Percentiles rank a stretch among this genome's conserved stretches.
Evolutionary conservation across 2,888 invertebrate genomes (phyloP).

Genomic region (Cloeon dipterum): DNA sequence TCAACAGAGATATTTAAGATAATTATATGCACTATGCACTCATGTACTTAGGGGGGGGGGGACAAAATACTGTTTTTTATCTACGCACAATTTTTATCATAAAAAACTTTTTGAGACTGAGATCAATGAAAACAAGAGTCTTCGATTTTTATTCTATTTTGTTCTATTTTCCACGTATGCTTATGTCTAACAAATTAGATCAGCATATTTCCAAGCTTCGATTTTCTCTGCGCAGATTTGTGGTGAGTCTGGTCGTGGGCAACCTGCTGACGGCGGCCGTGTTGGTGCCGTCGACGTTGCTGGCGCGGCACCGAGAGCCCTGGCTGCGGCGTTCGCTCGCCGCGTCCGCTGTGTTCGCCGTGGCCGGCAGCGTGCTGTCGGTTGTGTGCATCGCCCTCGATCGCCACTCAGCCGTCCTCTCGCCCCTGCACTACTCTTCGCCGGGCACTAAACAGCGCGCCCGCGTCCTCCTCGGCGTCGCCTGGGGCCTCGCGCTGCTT

Average conservation of each 20-base stretch:
- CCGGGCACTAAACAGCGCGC: slow-evolving; percentile 21
- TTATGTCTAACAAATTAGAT: no score
- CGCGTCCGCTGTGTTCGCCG: slow-evolving; percentile 18
- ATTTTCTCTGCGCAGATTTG: no score
- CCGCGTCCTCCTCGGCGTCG: slow-evolving; percentile 17
- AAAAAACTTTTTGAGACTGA: no score
- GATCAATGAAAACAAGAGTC: no score
- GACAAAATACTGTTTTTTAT: no score
- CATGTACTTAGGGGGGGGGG: no score
- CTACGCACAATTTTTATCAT: no score
- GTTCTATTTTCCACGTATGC: no score
- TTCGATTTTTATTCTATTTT: no score
- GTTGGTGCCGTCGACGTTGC: slow-evolving; percentile 19
- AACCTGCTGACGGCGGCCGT: slow-evolving; percentile 21
- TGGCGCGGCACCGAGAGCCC: slow-evolving; percentile 13
- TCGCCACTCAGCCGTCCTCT: slow-evolving; percentile 22
- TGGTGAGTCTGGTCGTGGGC: slow-evolving; percentile 23
- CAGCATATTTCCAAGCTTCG: no score
- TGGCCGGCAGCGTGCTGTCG: slow-evolving; percentile 23
- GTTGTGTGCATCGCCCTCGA: slow-evolving; percentile 24
- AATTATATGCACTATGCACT: no score
- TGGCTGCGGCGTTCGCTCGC: slow-evolving; percentile 17
- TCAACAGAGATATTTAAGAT: no score
- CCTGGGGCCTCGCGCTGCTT: slow-evolving; percentile 18
- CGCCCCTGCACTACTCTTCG: slow-evolving; percentile 26